Evolutionary conservation across 2,888 invertebrate species (phyloP).

Genomic region (Griposia aprilina): DNA sequence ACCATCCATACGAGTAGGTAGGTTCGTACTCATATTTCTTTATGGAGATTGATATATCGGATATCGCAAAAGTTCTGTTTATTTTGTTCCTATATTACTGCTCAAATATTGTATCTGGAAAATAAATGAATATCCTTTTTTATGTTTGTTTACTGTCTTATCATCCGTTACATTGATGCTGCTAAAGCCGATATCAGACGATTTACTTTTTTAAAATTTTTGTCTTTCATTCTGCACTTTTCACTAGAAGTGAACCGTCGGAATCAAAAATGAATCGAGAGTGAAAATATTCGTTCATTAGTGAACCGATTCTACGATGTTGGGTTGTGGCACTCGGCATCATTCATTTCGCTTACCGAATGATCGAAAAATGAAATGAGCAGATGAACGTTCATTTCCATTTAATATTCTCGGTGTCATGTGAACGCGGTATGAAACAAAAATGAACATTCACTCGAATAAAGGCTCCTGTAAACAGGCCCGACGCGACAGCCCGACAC

Average conservation of each 20-base stretch:
- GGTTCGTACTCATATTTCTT: background rate
- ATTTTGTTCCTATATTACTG: background rate
- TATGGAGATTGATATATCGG: background rate
- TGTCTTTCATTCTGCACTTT: background rate
- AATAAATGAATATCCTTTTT: background rate
- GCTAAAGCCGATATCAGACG: background rate
- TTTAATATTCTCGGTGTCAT: background rate
- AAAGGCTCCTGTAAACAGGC: no score
- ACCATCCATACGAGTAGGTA: background rate
- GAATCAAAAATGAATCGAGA: background rate
- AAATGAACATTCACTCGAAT: no score
- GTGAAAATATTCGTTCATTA: background rate
- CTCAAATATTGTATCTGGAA: background rate
- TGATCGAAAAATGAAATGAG: background rate
- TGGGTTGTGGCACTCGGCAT: background rate
- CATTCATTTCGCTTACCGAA: background rate
- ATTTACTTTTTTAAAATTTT: background rate
- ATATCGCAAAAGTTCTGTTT: background rate
- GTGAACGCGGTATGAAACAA: no score
- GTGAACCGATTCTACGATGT: background rate
- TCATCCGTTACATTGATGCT: background rate
- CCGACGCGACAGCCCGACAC: no score
- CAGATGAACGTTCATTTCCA: background rate
- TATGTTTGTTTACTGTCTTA: no score
- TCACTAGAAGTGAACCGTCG: no score